A percentile compares a stretch with the other conserved stretches of the same genome.
Conservation (phyloP, 2,888 invertebrate species). For the Pollenia amentaria region DNA sequence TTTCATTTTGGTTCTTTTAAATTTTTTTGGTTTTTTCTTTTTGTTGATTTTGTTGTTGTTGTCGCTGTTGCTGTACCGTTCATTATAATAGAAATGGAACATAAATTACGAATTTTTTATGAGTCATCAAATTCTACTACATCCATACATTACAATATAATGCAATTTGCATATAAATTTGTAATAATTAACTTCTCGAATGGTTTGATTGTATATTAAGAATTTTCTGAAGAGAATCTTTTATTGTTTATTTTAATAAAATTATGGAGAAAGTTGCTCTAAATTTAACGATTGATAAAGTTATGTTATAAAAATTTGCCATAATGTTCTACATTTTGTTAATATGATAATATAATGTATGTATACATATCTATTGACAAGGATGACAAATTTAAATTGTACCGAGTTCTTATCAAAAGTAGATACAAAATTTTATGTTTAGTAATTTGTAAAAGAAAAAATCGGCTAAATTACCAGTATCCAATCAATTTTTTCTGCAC, state of each 20-base stretch:
- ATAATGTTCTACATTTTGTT: background rate
- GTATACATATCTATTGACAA: too few relatives aligned
- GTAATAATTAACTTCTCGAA: slow-evolving; percentile 72
- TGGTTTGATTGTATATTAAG: slow-evolving; percentile 38
- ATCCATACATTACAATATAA: slow-evolving; percentile 66
- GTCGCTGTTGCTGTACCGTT: slow-evolving; percentile 29
- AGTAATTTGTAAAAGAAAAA: too few relatives aligned
- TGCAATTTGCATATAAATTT: slow-evolving; percentile 81
- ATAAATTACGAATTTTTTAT: slow-evolving; percentile 77
- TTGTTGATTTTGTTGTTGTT: slow-evolving; percentile 27
- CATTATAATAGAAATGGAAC: slow-evolving; percentile 65
- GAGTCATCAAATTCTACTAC: slow-evolving; percentile 71
- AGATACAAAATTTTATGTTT: too few relatives aligned
- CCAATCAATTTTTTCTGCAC: too few relatives aligned
- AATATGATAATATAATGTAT: too few relatives aligned
- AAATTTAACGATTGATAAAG: slow-evolving; percentile 15
- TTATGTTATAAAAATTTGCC: slow-evolving; percentile 26
- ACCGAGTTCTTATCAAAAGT: too few relatives aligned
- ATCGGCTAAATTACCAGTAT: too few relatives aligned
- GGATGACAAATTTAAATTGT: too few relatives aligned
- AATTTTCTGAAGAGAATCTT: slow-evolving; percentile 19
- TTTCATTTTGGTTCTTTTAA: slow-evolving; percentile 76
- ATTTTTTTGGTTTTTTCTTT: slow-evolving; percentile 67
- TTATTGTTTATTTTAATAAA: slow-evolving; percentile 19
- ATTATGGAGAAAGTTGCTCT: slow-evolving; percentile 2